Conservation (phyloP, 2,113 vertebrate genomes). For the Peromyscus californicus region DNA sequence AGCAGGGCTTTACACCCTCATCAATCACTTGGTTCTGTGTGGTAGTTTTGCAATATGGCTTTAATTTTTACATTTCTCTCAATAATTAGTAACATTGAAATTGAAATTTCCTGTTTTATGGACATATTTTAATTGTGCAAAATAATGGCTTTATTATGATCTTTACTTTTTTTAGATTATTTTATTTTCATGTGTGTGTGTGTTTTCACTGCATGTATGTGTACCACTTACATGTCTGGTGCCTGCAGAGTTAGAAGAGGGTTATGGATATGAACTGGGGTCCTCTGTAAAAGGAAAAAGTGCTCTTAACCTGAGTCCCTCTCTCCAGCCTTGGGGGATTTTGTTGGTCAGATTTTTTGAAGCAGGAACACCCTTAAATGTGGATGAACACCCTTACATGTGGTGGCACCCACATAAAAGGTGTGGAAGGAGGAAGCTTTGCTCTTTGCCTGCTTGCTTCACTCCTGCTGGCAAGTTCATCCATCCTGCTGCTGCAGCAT, state of each 20-base stretch:
- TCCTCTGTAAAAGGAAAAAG: background rate
- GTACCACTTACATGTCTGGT: background rate
- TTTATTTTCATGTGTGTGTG: background rate
- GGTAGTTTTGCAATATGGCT: background rate
- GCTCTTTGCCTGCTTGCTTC: background rate
- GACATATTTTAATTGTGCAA: background rate
- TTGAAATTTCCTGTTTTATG: background rate
- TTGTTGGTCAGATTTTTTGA: background rate
- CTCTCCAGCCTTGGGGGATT: background rate
- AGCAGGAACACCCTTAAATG: background rate
- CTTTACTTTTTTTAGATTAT: background rate
- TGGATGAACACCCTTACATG: background rate
- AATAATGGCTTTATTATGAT: background rate
- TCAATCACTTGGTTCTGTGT: background rate
- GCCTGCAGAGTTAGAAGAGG: background rate
- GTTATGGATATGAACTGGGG: background rate
- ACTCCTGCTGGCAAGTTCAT: background rate
- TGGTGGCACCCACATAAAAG: background rate
- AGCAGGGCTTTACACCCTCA: background rate
- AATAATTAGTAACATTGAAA: background rate
- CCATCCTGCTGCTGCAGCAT: no score
- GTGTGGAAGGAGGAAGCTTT: background rate
- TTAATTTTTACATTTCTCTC: background rate
- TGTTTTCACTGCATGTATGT: background rate
- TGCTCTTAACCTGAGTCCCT: background rate